Base-by-base conservation (phyloP, 1,140 invertebrate genomes). In the Musca vetustissima region DNA sequence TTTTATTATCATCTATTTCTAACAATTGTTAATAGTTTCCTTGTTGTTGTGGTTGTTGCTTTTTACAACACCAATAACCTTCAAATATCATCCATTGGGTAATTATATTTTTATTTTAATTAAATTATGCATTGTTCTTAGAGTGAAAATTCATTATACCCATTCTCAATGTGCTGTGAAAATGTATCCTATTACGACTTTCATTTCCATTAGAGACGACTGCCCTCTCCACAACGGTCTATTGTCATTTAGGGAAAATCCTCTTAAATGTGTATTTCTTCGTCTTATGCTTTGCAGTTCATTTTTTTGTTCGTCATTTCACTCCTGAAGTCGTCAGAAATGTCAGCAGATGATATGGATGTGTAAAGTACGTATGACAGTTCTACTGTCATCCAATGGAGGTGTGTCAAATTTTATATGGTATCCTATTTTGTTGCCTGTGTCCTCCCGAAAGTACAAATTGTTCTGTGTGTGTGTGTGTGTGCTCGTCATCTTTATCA, bases 141-240 rank as follows among this genome's bases (percentile, higher is more conserved):
- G 9, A 52, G 7, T 8, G 49, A 21, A 52, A 21, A 59, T 28
- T 11, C 32, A 21, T 59, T 32, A 32, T 43, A 13, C 36, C 36
- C 36, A 43, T 43, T 43, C 36, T 43, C 36, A 43, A 13, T 43
- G 36, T 61, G 57, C 57, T 61, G 43, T 61, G 36, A 61, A 61
- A 61, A 61, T 61, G 32, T 61, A 61, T 61, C 57, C 57, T 61
- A 17, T 61, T 61, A 61, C n/a, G n/a, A n/a, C 53, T 24, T 21
- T 55, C 53, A 11, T 15, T 55, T 22, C 14, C 53, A 22, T 43
- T 21, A 55, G 22, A 1, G 21, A n/a, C n/a, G n/a, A n/a, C n/a
- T n/a, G n/a, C n/a, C n/a, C n/a, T n/a, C n/a, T 55, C 25, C 24
- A 14, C 13, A 0, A 55, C 53, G 25, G 22, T 36, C 57, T 61